Conservation (phyloP, 2,113 vertebrate species). For the Dascyllus trimaculatus region DNA sequence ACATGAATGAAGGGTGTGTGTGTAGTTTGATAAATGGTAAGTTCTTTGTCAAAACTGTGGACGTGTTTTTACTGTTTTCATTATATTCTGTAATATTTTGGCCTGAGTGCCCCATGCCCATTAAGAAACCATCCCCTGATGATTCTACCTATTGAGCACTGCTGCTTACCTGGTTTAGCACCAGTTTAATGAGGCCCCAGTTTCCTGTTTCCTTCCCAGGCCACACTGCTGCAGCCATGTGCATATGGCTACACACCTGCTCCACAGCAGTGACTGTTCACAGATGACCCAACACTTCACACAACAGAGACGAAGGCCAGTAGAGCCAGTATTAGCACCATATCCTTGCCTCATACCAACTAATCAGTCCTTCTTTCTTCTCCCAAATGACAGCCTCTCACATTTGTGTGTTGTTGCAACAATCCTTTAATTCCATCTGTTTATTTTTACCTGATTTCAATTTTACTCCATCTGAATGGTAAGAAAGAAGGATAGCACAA, state of each 20-base stretch:
- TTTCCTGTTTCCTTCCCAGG: constrained; percentile 44
- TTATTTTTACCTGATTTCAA: not conserved
- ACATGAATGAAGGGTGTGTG: not conserved
- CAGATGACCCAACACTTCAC: constrained; percentile 87
- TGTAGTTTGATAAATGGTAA: constrained; percentile 18
- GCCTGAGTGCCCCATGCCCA: not conserved
- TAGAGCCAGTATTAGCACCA: not conserved
- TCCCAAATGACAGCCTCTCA: not conserved
- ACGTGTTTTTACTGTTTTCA: not conserved
- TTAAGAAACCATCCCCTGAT: constrained; percentile 19
- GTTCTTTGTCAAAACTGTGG: constrained; percentile 14
- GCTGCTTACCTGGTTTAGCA: constrained; percentile 57
- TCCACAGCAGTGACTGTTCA: constrained; percentile 86
- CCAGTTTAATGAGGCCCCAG: constrained; percentile 49
- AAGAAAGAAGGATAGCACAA: constrained; percentile 55
- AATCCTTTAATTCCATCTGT: constrained; percentile 12
- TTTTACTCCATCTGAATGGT: constrained; percentile 26
- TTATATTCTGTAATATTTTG: constrained; percentile 33
- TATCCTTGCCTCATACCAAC: constrained; percentile 15
- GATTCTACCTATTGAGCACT: constrained; percentile 26
- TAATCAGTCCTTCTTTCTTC: not conserved
- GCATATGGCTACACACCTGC: constrained; percentile 88
- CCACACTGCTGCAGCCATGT: constrained; percentile 24
- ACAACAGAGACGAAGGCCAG: not conserved
- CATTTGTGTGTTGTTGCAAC: constrained; percentile 2